Conservation (phyloP, 1,140 invertebrate species). For the Drosophila sulfurigaster region DNA sequence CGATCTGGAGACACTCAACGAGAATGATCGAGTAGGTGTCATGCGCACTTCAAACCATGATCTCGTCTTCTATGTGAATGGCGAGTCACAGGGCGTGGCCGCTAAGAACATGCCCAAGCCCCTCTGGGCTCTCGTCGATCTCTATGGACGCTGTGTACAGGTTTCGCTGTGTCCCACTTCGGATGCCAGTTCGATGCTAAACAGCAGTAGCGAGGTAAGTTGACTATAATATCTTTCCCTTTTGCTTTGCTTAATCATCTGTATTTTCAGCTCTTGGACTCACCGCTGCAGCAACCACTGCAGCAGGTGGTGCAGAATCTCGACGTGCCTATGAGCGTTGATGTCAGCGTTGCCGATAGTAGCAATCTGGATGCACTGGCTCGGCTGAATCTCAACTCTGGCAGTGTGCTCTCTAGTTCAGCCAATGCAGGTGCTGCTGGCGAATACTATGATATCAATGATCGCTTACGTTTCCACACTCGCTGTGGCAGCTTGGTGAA, state of each 20-base stretch:
- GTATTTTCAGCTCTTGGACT: slow-evolving; percentile 48
- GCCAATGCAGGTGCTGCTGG: slow-evolving; percentile 18
- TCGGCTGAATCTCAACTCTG: slow-evolving; percentile 41
- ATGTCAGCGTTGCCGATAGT: slow-evolving; percentile 61
- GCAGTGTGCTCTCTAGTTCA: slow-evolving; percentile 10
- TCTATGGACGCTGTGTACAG: slow-evolving; percentile 97
- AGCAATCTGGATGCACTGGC: slow-evolving; percentile 45
- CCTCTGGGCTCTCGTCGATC: slow-evolving; percentile 94
- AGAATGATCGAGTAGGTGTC: slow-evolving; percentile 94
- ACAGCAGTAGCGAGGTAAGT: slow-evolving; percentile 54
- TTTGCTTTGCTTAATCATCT: neutral
- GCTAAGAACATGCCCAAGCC: slow-evolving; percentile 90
- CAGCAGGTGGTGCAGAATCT: slow-evolving; percentile 82
- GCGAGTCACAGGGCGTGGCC: slow-evolving; percentile 94
- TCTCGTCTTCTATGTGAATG: slow-evolving; percentile 95
- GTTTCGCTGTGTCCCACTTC: slow-evolving; percentile 88
- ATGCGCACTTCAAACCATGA: slow-evolving; percentile 93
- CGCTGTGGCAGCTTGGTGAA: slow-evolving; percentile 95
- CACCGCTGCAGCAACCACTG: slow-evolving; percentile 60
- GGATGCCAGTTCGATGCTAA: slow-evolving; percentile 18
- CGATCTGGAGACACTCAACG: slow-evolving; percentile 92
- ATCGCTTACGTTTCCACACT: slow-evolving; percentile 94
- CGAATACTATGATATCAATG: slow-evolving; percentile 85
- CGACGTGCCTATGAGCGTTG: slow-evolving; percentile 80
- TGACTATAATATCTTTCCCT: neutral